A percentile compares a stretch with the other conserved stretches of the same genome.
phyloP scores from a whole-genome alignment of 2,113 vertebrate genomes.

The Sorex araneus region DNA sequence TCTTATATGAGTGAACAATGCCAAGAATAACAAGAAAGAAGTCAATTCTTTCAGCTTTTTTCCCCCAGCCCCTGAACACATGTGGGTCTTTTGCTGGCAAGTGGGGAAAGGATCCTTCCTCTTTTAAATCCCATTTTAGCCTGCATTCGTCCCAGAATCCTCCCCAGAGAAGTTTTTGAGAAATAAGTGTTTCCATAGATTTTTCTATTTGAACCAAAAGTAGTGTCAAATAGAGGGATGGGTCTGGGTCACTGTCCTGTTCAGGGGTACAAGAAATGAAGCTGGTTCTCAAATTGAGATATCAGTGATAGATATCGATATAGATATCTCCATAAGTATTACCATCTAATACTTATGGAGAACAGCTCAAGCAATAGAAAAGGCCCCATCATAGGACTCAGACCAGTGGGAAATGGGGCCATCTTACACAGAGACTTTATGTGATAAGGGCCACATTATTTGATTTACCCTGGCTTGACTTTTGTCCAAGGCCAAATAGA shows the following conservation, averaged over 20 bases:
- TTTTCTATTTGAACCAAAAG: conserved; percentile 35
- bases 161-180: neutral
- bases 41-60: neutral
- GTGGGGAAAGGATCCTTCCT: neutral
- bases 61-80: neutral
- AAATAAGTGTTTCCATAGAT: neutral
- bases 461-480: conserved; percentile 13
- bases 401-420: neutral
- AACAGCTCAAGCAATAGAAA: neutral
- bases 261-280: neutral
- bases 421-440: neutral
- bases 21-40: neutral
- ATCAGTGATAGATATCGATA: too few relatives aligned
- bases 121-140: neutral
- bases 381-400: neutral
- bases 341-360: neutral
- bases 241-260: conserved; percentile 7
- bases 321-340: too few relatives aligned
- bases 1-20: conserved; percentile 18
- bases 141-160: conserved; percentile 9
- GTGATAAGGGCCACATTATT: neutral
- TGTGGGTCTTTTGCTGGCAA: neutral
- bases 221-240: neutral
- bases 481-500: neutral
- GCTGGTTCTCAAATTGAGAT: neutral